Base-by-base conservation (phyloP, 2,888 invertebrate genomes). In the Dugesia japonica region DNA sequence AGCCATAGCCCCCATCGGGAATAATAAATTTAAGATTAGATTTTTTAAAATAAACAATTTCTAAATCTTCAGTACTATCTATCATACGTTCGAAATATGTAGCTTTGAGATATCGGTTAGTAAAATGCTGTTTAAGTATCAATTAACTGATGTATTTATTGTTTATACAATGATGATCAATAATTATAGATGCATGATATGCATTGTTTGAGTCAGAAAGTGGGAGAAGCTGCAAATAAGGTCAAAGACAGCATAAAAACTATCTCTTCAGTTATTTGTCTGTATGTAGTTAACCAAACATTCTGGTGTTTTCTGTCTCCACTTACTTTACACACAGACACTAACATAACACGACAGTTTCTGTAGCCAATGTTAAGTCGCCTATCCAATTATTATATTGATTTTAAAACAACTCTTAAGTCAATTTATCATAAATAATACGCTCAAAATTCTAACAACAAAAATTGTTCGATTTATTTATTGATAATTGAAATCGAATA, bases 171-270 rank as follows among this genome's bases (percentile, higher is more conserved):
- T 56, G 56, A 56, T 56, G 56, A 56, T 56, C 56, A 56, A 56
- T 56, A 56, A 23, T 56, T 56, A 56, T 56, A 56, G 9, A 9
- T 56, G 56, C 56, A 56, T 56, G 23, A 20, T 56, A 56, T 56
- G 56, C 56, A 56, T 56, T 56, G 56, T 56, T 56, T 56, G 56
- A 56, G 56, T 56, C 56, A 56, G 56, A 56, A 56, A 56, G 23
- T 56, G 56, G 56, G 56, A 56, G 56, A 56, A n/a, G 56, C 56
- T 56, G 56, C 56, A 23, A 56, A 56, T 56, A 20, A 56, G 56
- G 56, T 56, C 56, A 56, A 56, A 56, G 56, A 56, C 23, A 56
- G 56, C 4, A 4, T 56, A 56, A 56, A 38, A 38, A 56, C 56
- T 56, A 56, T 56, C 56, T 56, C 23, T 56, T 56, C 56, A n/a